Conservation (phyloP, 2,888 invertebrate species). For the Galerucella pusilla region DNA sequence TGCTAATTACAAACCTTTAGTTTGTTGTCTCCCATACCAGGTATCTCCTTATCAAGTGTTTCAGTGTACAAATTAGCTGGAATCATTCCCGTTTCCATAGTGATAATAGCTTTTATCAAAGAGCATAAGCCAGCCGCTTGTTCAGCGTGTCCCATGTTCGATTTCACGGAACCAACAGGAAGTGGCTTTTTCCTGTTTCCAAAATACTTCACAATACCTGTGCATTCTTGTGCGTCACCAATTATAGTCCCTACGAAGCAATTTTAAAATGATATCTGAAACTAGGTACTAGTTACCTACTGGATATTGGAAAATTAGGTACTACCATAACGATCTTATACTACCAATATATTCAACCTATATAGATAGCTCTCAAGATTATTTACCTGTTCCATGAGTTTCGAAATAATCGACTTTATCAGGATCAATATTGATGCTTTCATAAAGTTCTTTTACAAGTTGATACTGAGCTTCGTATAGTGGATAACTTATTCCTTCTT, state of each 20-base stretch:
- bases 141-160: constrained; percentile 67
- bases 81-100: constrained; percentile 75
- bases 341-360: too few relatives aligned
- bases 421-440: constrained; percentile 67
- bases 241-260: constrained; percentile 62
- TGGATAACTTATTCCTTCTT: constrained; percentile 55
- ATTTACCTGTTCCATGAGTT: constrained; percentile 71
- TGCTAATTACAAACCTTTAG: constrained; percentile 58
- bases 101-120: constrained; percentile 73
- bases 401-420: constrained; percentile 69
- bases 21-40: constrained; percentile 67
- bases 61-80: constrained; percentile 80
- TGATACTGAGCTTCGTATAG: constrained; percentile 54
- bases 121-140: constrained; percentile 68
- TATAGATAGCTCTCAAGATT: neutral
- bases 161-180: constrained; percentile 68
- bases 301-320: too few relatives aligned
- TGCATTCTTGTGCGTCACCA: constrained; percentile 50
- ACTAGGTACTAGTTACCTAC: too few relatives aligned
- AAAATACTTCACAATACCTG: constrained; percentile 46
- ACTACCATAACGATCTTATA: too few relatives aligned
- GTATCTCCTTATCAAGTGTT: constrained; percentile 68
- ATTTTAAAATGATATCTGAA: too few relatives aligned
- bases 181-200: constrained; percentile 67
- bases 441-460: constrained; percentile 67